Evolutionary conservation across 1,140 invertebrate species (phyloP), one percentile per base, ranked within the genome.

Genomic region (Drosophila nigrodunni): DNA sequence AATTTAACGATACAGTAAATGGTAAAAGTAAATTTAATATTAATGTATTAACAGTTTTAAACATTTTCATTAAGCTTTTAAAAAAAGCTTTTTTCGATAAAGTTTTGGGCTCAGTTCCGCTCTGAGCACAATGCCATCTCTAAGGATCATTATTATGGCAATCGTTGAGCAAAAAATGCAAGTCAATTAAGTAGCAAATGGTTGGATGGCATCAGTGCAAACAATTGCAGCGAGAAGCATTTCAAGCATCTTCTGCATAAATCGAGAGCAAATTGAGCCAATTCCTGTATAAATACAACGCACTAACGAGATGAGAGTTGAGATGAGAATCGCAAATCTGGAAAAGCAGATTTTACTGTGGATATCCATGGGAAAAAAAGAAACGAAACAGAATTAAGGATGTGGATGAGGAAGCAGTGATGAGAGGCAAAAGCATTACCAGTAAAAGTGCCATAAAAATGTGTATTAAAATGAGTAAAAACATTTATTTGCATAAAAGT

Each of bases 401-500:
- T 37, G n/a, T 15, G 7, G 50, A 54, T 54, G 10, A 37, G 25
- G 25, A 7, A 37, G 41, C 34, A 41, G 11, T 0, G 78, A 81
- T 75, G 54, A 76, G 71, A 78, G 72, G 37, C 66, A 55, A 60
- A 30, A 65, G 79, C 83, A 88, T 87, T 80, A 82, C 77, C 83
- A 74, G 77, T 77, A 75, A 88, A 77, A 89, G 74, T 89, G 85
- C 81, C 85, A 88, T 88, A 85, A 89, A 89, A 88, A 89, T 88
- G 78, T 89, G 86, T 88, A 89, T 88, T 88, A 90, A 88, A 88
- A 88, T 88, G 85, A 89, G 81, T 88, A 89, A 89, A 89, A 88
- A 88, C 83, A 87, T 87, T 88, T 88, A 83, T 88, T 88, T 89
- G 86, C 85, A 88, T 88, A 85, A 85, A 54, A 89, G 81, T 85